Evolutionary conservation across 2,888 invertebrate genomes (phyloP).

Genomic region (Phyllotreta cruciferae): DNA sequence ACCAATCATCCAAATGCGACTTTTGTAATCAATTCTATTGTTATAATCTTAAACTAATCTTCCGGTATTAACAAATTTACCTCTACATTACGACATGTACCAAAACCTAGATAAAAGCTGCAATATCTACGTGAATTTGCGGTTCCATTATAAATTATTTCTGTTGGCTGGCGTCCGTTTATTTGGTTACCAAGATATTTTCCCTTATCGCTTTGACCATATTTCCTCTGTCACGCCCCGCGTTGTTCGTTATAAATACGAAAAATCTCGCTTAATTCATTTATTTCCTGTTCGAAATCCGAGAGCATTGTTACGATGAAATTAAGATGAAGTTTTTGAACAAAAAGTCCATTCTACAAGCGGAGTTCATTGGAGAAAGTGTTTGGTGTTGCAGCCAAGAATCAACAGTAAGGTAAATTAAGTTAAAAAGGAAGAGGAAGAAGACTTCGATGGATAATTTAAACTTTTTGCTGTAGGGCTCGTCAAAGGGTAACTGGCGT

Average conservation of each 20-base stretch:
- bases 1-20: too few relatives aligned
- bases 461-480: constrained; percentile 58
- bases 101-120: constrained; percentile 14
- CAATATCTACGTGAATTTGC: constrained; percentile 22
- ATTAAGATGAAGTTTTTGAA: neutral
- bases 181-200: constrained; percentile 31
- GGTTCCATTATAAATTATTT: constrained; percentile 13
- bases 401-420: too few relatives aligned
- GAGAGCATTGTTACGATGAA: neutral
- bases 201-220: constrained; percentile 39
- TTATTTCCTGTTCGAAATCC: constrained; percentile 20
- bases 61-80: too few relatives aligned
- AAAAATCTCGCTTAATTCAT: constrained; percentile 23
- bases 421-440: neutral
- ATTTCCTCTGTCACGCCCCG: constrained; percentile 41
- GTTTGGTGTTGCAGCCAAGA: too few relatives aligned
- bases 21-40: too few relatives aligned
- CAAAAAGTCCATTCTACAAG: neutral
- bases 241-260: constrained; percentile 37
- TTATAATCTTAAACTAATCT: too few relatives aligned
- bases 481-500: constrained; percentile 63
- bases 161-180: constrained; percentile 19
- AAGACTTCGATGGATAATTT: constrained; percentile 6
- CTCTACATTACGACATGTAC: neutral
- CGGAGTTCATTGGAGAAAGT: neutral